A percentile compares a stretch with the other conserved stretches of the same genome.
These are phyloP conservation scores for Zaprionus capensis DNA, from an alignment of 1,140 invertebrate species.

Conservation along the genomic window DNA sequence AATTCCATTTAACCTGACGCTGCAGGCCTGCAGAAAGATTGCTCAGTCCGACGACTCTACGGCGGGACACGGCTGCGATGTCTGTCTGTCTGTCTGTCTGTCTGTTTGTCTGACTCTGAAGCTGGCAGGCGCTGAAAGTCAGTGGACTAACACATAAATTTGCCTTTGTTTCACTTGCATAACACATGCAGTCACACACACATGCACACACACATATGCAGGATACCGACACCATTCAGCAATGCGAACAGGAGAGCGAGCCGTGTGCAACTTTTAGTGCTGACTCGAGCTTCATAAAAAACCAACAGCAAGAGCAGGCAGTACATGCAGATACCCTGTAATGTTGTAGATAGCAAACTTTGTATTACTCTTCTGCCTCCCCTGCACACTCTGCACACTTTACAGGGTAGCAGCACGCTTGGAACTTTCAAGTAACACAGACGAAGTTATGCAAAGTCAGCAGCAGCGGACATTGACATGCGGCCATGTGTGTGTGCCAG, in stretches of 20 bases:
- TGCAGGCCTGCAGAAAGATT: slow-evolving; percentile 44
- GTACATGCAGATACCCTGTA: neutral
- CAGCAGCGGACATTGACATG: slow-evolving; percentile 80
- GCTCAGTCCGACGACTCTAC: slow-evolving; percentile 4
- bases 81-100: neutral
- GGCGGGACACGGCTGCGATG: neutral
- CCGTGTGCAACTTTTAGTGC: slow-evolving; percentile 69
- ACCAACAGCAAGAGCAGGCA: neutral
- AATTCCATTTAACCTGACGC: slow-evolving; percentile 78
- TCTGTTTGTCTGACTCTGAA: slow-evolving; percentile 2
- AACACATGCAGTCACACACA: slow-evolving; percentile 73
- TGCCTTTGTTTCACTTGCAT: slow-evolving; percentile 78
- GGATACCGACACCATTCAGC: slow-evolving; percentile 44
- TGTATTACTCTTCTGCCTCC: neutral
- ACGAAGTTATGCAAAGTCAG: slow-evolving; percentile 80
- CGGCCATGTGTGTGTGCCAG: slow-evolving; percentile 31
- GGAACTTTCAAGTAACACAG: slow-evolving; percentile 57
- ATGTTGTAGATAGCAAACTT: neutral
- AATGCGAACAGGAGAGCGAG: slow-evolving; percentile 11
- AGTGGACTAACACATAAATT: slow-evolving; percentile 73
- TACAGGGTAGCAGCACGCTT: slow-evolving; percentile 55
- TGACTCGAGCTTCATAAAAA: slow-evolving; percentile 51
- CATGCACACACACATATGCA: slow-evolving; percentile 26
- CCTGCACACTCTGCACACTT: neutral
- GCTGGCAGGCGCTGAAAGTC: slow-evolving; percentile 48